phyloP scores from a whole-genome alignment of 2,113 vertebrate genomes.

The Cyprinodon brontotheroides region DNA sequence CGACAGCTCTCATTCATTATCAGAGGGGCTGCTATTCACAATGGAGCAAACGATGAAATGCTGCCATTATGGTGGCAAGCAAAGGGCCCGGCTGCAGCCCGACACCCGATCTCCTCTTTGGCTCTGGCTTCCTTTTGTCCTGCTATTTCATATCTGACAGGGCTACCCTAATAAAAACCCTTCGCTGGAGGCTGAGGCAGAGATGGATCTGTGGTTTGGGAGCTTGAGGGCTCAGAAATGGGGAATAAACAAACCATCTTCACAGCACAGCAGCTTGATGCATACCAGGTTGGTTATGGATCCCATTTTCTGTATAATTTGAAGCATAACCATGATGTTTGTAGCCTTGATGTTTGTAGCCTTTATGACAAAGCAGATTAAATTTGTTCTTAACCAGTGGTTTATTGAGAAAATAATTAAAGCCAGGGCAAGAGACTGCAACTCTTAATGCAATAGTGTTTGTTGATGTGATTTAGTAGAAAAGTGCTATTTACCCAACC shows the following conservation, averaged over 20 bases:
- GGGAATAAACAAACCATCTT: slow-evolving; percentile 96
- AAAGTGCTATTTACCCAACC: background rate
- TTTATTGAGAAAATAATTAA: background rate
- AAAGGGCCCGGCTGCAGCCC: slow-evolving; percentile 63
- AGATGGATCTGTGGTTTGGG: slow-evolving; percentile 54
- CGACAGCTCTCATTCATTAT: slow-evolving; percentile 77
- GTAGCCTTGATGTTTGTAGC: background rate
- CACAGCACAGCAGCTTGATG: slow-evolving; percentile 91
- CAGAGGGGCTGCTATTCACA: slow-evolving; percentile 78
- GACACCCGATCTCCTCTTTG: slow-evolving; percentile 83
- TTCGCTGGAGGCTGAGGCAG: slow-evolving; percentile 46
- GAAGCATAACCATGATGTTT: background rate
- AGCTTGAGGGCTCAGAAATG: slow-evolving; percentile 80
- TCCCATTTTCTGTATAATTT: slow-evolving; percentile 3
- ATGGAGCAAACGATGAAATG: slow-evolving; percentile 85
- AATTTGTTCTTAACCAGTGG: background rate
- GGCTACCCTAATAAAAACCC: slow-evolving; percentile 67
- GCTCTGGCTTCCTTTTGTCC: slow-evolving; percentile 76
- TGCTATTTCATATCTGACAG: slow-evolving; percentile 83
- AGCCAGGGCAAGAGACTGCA: background rate
- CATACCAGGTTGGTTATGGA: slow-evolving; percentile 87
- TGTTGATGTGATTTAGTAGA: slow-evolving; percentile 11
- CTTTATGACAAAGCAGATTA: background rate
- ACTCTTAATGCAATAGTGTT: background rate
- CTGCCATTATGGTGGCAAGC: slow-evolving; percentile 82